These are phyloP conservation scores for Pseudochirops cupreus DNA, from an alignment of 2,797 vertebrate genomes.

Conservation along the genomic window DNA sequence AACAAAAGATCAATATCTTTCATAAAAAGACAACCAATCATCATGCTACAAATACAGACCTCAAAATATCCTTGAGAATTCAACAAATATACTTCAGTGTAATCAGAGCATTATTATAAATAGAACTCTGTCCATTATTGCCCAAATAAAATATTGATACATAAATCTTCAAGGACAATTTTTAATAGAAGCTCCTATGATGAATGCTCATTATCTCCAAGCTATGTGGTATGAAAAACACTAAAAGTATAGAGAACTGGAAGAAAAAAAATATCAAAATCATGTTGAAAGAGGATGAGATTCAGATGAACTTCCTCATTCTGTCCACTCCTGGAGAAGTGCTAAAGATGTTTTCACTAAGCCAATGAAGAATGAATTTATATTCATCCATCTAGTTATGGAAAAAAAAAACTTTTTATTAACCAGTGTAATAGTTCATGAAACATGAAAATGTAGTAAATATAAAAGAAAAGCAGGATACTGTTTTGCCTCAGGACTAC, in stretches of 20 bases:
- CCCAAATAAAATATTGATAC: neutral
- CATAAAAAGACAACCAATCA: neutral
- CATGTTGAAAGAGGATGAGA: neutral
- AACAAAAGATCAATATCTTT: neutral
- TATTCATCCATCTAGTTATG: neutral
- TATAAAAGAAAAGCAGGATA: neutral
- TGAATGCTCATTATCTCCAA: neutral
- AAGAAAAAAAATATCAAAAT: neutral
- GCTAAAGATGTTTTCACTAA: neutral
- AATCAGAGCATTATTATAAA: neutral
- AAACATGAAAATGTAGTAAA: neutral
- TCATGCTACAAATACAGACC: neutral
- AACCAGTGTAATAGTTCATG: neutral
- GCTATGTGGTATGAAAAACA: neutral
- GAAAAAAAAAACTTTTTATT: neutral
- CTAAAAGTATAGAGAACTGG: neutral
- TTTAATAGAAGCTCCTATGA: neutral
- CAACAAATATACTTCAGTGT: neutral
- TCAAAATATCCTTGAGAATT: neutral
- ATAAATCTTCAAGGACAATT: neutral
- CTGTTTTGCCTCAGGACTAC: neutral
- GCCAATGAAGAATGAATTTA: neutral
- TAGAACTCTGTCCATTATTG: neutral
- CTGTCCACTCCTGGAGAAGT: neutral
- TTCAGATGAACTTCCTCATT: neutral